Conservation (phyloP, 2,888 invertebrate species). For the Drosophila leonis region DNA sequence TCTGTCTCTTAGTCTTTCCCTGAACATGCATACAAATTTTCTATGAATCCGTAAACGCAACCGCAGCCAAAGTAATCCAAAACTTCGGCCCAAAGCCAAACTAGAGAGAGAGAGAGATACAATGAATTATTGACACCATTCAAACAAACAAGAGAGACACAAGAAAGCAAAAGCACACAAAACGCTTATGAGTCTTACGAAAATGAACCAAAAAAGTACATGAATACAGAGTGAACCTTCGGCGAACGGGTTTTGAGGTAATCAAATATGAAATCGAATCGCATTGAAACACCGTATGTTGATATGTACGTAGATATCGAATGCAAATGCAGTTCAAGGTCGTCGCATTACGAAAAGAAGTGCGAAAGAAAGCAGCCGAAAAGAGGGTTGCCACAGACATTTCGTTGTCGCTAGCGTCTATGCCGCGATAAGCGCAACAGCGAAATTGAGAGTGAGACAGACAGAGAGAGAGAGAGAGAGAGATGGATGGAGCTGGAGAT, state of each 20-base stretch:
- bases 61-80: slow-evolving; percentile 49
- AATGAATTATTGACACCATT: slow-evolving; percentile 23
- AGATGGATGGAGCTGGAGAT: neutral
- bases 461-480: neutral
- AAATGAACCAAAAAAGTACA: slow-evolving; percentile 4
- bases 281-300: neutral
- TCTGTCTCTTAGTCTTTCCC: too few relatives aligned
- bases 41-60: slow-evolving; percentile 16
- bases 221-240: slow-evolving; percentile 36
- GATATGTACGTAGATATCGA: neutral
- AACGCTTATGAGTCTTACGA: neutral
- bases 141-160: neutral
- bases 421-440: neutral
- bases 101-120: slow-evolving; percentile 10
- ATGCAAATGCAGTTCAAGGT: slow-evolving; percentile 64
- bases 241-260: slow-evolving; percentile 41
- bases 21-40: neutral
- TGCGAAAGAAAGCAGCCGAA: neutral
- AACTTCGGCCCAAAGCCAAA: slow-evolving; percentile 35
- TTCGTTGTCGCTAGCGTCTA: slow-evolving; percentile 1
- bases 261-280: slow-evolving; percentile 30
- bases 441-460: neutral
- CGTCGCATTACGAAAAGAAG: slow-evolving; percentile 11
- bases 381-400: slow-evolving; percentile 2
- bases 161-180: neutral